These are phyloP conservation scores for Symphodus melops DNA, from an alignment of 2,113 vertebrate genomes.

Conservation along the genomic window DNA sequence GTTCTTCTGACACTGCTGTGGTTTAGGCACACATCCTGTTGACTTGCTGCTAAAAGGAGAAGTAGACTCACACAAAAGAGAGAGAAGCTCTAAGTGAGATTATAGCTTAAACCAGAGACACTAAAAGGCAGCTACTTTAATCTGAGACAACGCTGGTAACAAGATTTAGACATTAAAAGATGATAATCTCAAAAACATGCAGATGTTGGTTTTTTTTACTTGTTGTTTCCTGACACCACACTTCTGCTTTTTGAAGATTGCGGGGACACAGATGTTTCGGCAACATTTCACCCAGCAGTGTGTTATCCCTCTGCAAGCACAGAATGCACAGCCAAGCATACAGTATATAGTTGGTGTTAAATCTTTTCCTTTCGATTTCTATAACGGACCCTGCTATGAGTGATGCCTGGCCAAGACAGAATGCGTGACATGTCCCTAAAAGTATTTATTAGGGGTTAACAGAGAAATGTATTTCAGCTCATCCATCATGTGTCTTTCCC, in stretches of 20 bases:
- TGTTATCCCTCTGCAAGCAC: not conserved
- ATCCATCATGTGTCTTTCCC: not conserved
- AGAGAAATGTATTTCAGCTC: not conserved
- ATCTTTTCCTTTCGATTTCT: too few relatives aligned
- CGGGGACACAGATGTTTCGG: conserved; percentile 10
- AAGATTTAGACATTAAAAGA: not conserved
- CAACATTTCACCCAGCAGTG: not conserved
- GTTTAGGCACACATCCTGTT: conserved; percentile 87
- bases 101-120: conserved; percentile 14
- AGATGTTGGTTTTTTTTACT: not conserved
- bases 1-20: conserved; percentile 76
- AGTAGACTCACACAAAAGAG: conserved; percentile 64
- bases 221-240: not conserved
- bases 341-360: too few relatives aligned
- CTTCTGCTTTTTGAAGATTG: conserved; percentile 16
- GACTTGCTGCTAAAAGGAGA: conserved; percentile 82
- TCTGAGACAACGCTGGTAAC: not conserved
- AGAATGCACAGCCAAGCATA: too few relatives aligned
- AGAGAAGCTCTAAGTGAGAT: conserved; percentile 32
- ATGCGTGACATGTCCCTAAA: not conserved
- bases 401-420: not conserved
- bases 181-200: not conserved
- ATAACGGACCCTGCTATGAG: not conserved
- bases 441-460: too few relatives aligned
- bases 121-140: not conserved